These are phyloP conservation scores for Heliornis fulica DNA, from an alignment of 2,113 vertebrate species.

Conservation along the genomic window DNA sequence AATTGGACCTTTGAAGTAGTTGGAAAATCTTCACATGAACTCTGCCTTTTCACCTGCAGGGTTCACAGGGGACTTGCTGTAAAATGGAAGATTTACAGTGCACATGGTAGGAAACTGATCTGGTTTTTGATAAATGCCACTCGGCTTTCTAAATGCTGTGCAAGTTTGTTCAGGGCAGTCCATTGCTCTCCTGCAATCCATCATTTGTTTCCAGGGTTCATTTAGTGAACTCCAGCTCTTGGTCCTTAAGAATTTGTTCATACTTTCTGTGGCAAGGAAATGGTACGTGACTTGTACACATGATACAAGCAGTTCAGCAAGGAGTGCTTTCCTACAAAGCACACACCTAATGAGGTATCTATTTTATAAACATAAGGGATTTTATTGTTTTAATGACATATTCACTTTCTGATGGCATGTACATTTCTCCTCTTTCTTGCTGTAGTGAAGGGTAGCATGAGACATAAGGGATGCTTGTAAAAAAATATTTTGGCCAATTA, in stretches of 20 bases:
- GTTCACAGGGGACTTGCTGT: neutral
- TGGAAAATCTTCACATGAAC: neutral
- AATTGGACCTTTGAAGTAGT: neutral
- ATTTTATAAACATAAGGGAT: neutral
- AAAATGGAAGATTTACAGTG: neutral
- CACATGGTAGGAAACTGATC: neutral
- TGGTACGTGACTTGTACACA: rapidly evolving
- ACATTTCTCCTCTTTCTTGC: neutral
- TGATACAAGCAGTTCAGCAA: neutral
- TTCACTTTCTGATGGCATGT: neutral
- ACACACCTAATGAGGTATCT: neutral
- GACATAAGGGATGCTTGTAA: neutral
- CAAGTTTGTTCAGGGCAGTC: neutral
- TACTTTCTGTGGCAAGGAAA: neutral
- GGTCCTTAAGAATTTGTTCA: neutral
- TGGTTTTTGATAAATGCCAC: neutral
- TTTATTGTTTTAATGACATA: neutral
- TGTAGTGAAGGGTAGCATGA: neutral
- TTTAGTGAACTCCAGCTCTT: neutral
- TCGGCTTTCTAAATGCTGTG: neutral
- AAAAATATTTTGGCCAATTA: neutral
- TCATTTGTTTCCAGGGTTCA: neutral
- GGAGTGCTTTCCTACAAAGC: neutral
- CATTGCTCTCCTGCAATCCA: neutral
- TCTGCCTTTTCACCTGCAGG: neutral